Percentiles rank a stretch among this genome's conserved stretches.
Evolutionary conservation across 64 coral and sea anemone genomes (phyloP).

Genomic region (Platygyra sinensis): DNA sequence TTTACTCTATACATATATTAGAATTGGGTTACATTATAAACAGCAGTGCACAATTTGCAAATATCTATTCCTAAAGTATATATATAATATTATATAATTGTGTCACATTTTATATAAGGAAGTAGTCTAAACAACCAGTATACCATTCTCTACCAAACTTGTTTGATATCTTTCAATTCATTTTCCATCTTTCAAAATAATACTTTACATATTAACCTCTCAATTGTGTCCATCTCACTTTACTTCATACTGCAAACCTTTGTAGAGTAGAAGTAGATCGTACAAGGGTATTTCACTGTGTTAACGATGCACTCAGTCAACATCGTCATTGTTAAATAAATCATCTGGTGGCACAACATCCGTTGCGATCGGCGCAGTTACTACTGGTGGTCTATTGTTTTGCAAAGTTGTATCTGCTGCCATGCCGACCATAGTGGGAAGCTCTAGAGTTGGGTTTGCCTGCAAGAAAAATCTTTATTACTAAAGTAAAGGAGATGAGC

Average conservation of each 20-base stretch:
- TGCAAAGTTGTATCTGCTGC: not conserved
- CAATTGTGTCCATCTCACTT: not conserved
- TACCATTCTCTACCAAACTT: not conserved
- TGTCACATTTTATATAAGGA: not conserved
- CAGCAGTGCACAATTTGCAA: not conserved
- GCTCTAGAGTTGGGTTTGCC: conserved; percentile 48
- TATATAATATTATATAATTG: not conserved
- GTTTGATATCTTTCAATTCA: not conserved
- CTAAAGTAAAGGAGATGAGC: too few relatives aligned
- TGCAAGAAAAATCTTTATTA: not conserved
- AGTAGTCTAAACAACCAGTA: not conserved
- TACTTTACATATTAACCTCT: not conserved
- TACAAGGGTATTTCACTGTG: not conserved
- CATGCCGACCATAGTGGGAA: conserved; percentile 64
- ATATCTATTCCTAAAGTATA: not conserved
- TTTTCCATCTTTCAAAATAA: not conserved
- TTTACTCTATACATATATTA: not conserved
- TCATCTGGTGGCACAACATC: conserved; percentile 67
- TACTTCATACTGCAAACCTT: not conserved
- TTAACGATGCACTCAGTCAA: not conserved
- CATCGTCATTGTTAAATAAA: conserved; percentile 62
- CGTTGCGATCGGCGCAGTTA: conserved; percentile 14
- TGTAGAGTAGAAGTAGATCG: not conserved
- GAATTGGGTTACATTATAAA: not conserved
- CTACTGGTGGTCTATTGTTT: conserved; percentile 6